phyloP scores from a whole-genome alignment of 2,888 invertebrate genomes.

The Alloscopus bannaensis region DNA sequence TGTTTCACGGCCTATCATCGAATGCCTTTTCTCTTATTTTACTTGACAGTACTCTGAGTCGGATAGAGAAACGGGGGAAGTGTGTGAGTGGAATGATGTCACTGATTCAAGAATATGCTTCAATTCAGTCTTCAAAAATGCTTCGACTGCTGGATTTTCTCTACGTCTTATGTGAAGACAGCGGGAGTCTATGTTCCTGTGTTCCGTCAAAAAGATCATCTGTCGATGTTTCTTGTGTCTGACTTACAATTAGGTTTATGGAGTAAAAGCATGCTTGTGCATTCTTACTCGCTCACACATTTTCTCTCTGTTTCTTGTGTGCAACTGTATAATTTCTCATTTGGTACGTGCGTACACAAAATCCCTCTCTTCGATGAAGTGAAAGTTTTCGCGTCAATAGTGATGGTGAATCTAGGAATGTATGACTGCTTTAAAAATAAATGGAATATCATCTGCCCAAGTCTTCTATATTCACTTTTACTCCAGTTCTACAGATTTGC shows the following conservation, averaged over 20 bases:
- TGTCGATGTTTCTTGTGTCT: too few relatives aligned
- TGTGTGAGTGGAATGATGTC: neutral
- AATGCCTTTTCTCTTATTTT: neutral
- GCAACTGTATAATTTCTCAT: neutral
- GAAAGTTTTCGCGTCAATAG: too few relatives aligned
- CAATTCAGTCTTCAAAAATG: neutral
- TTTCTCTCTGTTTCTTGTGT: neutral
- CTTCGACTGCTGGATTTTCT: neutral
- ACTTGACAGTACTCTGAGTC: neutral
- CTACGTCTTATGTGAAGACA: neutral
- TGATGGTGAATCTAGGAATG: too few relatives aligned
- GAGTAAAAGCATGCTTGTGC: too few relatives aligned
- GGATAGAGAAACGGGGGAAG: neutral
- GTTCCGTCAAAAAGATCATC: too few relatives aligned
- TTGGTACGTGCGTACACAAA: neutral
- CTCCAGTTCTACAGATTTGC: neutral
- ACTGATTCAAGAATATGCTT: neutral
- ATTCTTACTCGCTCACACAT: neutral
- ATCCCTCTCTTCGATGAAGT: neutral
- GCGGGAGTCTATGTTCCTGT: too few relatives aligned
- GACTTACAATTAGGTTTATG: too few relatives aligned
- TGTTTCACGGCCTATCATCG: neutral
- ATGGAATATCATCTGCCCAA: neutral
- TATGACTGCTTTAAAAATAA: too few relatives aligned
- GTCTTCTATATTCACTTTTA: neutral